phyloP scores from a whole-genome alignment of 2,113 vertebrate genomes.

The Pangasianodon hypophthalmus region DNA sequence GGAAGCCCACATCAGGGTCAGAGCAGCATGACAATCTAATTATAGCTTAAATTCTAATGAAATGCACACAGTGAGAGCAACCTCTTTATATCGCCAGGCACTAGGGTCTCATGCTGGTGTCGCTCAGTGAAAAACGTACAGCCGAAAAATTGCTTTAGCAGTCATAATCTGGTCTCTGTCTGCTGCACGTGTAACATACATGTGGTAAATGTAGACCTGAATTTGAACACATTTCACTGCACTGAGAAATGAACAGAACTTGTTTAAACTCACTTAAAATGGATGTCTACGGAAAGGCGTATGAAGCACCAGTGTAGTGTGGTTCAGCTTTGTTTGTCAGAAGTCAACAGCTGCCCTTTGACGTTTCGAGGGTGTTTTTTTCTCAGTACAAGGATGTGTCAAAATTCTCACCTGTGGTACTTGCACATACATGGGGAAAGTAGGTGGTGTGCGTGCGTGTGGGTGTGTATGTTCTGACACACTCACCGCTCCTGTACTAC shows the following conservation, averaged over 20 bases:
- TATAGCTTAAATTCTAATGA: conserved; percentile 39
- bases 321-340: not conserved
- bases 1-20: conserved; percentile 32
- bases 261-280: not conserved
- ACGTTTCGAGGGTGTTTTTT: not conserved
- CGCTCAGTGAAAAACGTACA: not conserved
- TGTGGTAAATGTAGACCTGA: not conserved
- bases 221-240: not conserved
- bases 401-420: not conserved
- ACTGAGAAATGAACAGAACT: not conserved
- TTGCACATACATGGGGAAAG: not conserved
- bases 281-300: not conserved
- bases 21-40: conserved; percentile 30
- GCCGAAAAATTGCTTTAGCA: not conserved
- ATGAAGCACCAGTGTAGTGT: not conserved
- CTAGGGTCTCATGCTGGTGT: conserved; percentile 16
- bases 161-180: no score
- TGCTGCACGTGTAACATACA: not conserved
- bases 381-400: not conserved
- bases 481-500: not conserved
- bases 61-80: conserved; percentile 7
- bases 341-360: not conserved
- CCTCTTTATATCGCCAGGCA: not conserved
- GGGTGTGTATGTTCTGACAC: not conserved
- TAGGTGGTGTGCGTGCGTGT: not conserved